Conservation (phyloP, 2,797 vertebrate species). For the Rhinogobio ventralis region DNA sequence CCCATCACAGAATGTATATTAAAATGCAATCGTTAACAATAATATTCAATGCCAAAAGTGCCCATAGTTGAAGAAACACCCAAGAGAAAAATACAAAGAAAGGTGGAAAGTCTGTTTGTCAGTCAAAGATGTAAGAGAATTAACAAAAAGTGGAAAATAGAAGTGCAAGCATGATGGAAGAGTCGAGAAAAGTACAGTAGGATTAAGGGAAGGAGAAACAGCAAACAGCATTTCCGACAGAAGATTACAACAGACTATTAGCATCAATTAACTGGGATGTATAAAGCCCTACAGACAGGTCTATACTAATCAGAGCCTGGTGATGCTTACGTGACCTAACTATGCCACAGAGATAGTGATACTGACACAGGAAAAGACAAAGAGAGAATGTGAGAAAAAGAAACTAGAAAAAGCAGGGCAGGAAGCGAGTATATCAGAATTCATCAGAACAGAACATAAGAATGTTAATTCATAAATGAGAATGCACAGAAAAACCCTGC, state of each 20-base stretch:
- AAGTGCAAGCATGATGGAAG: background rate
- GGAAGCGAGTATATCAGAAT: slow-evolving; percentile 6
- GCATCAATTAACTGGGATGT: slow-evolving; percentile 43
- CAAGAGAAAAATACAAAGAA: background rate
- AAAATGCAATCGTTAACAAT: background rate
- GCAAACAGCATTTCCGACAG: slow-evolving; percentile 21
- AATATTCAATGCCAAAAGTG: background rate
- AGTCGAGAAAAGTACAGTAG: slow-evolving; percentile 20
- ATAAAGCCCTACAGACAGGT: slow-evolving; percentile 42
- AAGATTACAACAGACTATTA: slow-evolving; percentile 53
- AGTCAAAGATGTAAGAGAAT: background rate
- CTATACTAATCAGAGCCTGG: slow-evolving; percentile 39
- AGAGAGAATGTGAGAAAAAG: background rate
- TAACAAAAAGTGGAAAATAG: background rate
- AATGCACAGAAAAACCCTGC: background rate
- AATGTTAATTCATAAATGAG: slow-evolving; percentile 16
- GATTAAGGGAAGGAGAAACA: slow-evolving; percentile 22
- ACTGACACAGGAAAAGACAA: slow-evolving; percentile 9
- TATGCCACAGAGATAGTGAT: slow-evolving; percentile 37
- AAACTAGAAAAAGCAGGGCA: slow-evolving; percentile 18
- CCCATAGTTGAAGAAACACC: background rate
- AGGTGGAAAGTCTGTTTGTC: background rate
- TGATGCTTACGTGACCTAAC: slow-evolving; percentile 44
- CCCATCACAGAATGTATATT: background rate
- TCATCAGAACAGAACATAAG: slow-evolving; percentile 2